These are phyloP conservation scores for Cygnus buccinator DNA, from an alignment of 2,113 vertebrate genomes.

Conservation along the genomic window DNA sequence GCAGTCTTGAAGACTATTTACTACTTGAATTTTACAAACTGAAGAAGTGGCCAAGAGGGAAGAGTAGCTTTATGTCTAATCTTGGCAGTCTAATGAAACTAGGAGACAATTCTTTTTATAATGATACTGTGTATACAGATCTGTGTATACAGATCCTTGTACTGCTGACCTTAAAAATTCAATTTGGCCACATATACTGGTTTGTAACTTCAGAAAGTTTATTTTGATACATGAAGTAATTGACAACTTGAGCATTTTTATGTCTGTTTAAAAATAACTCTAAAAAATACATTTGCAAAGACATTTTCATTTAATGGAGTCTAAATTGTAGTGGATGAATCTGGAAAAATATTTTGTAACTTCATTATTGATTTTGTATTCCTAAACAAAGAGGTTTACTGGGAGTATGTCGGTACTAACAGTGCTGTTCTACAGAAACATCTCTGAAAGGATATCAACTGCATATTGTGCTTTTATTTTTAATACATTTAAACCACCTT, in stretches of 20 bases:
- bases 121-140: not conserved
- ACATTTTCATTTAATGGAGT: not conserved
- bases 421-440: not conserved
- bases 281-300: not conserved
- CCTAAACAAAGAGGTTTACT: not conserved
- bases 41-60: not conserved
- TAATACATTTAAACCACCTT: not conserved
- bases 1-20: not conserved
- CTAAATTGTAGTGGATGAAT: not conserved
- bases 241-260: not conserved
- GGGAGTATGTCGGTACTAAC: not conserved
- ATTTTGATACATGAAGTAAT: not conserved
- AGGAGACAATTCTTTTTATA: rapidly evolving
- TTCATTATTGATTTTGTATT: not conserved
- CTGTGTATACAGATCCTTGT: not conserved
- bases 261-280: not conserved
- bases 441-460: not conserved
- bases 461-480: not conserved
- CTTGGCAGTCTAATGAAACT: not conserved
- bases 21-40: not conserved
- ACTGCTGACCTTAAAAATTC: not conserved
- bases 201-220: not conserved
- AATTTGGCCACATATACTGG: rapidly evolving
- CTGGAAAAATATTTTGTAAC: not conserved
- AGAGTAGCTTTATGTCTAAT: not conserved